Base-by-base conservation (phyloP, 2,888 invertebrate species). In the Drosophila prostipennis region DNA sequence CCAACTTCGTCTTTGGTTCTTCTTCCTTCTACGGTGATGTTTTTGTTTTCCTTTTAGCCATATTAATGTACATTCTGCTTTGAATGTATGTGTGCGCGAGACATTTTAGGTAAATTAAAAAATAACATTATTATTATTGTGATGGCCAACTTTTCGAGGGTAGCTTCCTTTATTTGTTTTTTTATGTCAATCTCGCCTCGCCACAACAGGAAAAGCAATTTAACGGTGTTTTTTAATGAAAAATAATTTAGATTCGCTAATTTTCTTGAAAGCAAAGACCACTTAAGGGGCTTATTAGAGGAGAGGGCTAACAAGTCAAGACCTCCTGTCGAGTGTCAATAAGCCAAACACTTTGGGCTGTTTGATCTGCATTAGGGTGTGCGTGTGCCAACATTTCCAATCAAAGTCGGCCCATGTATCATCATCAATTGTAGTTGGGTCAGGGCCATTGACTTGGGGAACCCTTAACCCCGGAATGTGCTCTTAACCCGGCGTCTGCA, bases 101-200 rank as follows among this genome's bases (percentile, higher is more conserved):
- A 52, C 79, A 79, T 89, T 86, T 83, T 89, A 89, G 72, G 79
- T 59, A 84, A 84, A 84, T 84, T 80, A 84, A 89, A 84, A 84
- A 89, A 87, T 61, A 84, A 84, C 77, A 84, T 77, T 77, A 54
- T 72, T 76, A 75, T 74, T 57, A 52, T 58, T 71, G 52, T 52
- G 29, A 42, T 48, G 32, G 42, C 46, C 11, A 43, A 42, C 16
- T 56, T 55, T 23, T 6, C 29, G 34, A 19, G 45, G 46, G 36
- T n/a, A 43, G 23, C 34, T 29, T 16, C 43, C 11, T 29, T 23
- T 32, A 53, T 53, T 45, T 74, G 39, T 43, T 67, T 74, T 37
- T 14, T 16, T n/a, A 32, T 23, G 56, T 48, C 43, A 57, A 39
- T 40, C 23, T 42, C 32, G 4, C 0, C 23, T 42, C 32, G 4